phyloP scores from a whole-genome alignment of 2,113 vertebrate genomes.

The Martes martes region DNA sequence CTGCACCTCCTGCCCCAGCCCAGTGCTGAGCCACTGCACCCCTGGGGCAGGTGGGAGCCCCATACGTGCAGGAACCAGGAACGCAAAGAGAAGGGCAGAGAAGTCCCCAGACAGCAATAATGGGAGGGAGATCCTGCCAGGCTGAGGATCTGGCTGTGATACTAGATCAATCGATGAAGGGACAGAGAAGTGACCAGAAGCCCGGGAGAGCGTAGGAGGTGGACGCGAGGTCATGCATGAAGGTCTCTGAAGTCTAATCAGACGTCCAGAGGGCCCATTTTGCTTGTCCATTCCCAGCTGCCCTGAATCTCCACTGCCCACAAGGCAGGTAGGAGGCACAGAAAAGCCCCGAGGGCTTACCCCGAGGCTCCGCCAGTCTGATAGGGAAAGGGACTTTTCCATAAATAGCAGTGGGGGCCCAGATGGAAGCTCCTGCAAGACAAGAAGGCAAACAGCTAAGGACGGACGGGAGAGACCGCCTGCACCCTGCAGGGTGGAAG shows the following conservation, averaged over 20 bases:
- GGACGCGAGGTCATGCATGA: neutral
- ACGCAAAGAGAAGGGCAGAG: neutral
- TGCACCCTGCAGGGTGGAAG: neutral
- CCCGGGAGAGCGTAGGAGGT: neutral
- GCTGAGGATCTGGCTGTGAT: neutral
- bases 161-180: neutral
- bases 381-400: neutral
- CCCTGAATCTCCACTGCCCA: neutral
- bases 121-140: neutral
- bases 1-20: neutral
- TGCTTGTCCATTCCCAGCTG: neutral
- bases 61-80: neutral
- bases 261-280: neutral
- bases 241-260: neutral
- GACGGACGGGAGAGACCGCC: accelerated
- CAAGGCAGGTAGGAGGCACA: neutral
- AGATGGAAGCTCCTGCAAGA: neutral
- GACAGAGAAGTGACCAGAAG: neutral
- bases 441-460: neutral
- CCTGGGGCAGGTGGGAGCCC: neutral
- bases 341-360: neutral
- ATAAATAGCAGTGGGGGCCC: neutral
- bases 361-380: neutral
- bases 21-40: too few relatives aligned
- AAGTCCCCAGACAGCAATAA: neutral